These are phyloP conservation scores for Tetragonisca angustula DNA, from an alignment of 2,888 invertebrate species.

Conservation along the genomic window DNA sequence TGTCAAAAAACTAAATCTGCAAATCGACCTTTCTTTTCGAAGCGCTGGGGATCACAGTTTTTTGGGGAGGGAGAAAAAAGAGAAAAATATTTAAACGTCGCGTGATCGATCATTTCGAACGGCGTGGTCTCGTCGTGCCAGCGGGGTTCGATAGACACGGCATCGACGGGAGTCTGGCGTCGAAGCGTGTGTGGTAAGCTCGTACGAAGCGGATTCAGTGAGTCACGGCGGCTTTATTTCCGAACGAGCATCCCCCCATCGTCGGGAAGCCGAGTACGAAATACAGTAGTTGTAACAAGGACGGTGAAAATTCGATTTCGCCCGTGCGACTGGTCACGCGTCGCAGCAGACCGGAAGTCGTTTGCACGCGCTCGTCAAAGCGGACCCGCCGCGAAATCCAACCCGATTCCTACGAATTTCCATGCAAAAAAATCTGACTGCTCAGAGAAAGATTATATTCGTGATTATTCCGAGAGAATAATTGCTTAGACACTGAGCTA, in stretches of 20 bases:
- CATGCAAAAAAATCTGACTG: not conserved
- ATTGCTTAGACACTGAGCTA: no score
- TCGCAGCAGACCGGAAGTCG: slow-evolving; percentile 41
- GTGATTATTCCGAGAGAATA: no score
- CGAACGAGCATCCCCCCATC: slow-evolving; percentile 36
- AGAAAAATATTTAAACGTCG: not conserved
- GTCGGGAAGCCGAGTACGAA: slow-evolving; percentile 30
- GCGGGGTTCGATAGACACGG: slow-evolving; percentile 20
- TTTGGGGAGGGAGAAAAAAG: not conserved
- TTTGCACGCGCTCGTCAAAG: slow-evolving; percentile 8
- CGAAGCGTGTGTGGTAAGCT: slow-evolving; percentile 45
- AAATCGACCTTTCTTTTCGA: not conserved
- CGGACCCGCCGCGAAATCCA: not conserved
- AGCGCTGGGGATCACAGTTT: not conserved
- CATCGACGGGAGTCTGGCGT: slow-evolving; percentile 34
- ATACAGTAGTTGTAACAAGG: slow-evolving; percentile 22
- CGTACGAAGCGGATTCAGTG: slow-evolving; percentile 46
- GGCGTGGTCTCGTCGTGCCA: not conserved
- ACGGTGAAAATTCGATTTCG: slow-evolving; percentile 41
- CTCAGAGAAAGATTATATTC: not conserved
- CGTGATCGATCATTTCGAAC: not conserved
- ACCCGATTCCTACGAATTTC: no score
- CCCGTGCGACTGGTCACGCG: slow-evolving; percentile 14
- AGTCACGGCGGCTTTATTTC: slow-evolving; percentile 54
- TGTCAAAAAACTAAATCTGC: no score